Percentiles rank a stretch among this genome's conserved stretches.
phyloP scores from a whole-genome alignment of 2,797 vertebrate genomes.

The Buceros bicornis region DNA sequence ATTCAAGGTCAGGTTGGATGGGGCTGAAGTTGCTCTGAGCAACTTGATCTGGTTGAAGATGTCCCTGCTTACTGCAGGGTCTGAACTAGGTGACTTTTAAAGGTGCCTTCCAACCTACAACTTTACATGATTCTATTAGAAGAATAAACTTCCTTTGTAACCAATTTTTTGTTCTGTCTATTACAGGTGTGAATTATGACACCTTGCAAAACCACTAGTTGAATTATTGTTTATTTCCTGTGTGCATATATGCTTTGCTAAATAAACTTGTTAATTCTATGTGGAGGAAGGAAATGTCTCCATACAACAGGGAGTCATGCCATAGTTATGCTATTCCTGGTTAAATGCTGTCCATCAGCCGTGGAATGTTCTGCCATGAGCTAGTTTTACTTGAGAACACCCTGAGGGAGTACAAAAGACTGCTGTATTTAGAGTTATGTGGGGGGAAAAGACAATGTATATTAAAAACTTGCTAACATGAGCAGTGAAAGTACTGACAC shows the following conservation, averaged over 20 bases:
- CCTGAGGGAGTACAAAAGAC: neutral
- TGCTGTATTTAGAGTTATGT: neutral
- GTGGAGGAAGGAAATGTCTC: neutral
- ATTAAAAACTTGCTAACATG: neutral
- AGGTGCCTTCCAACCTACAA: neutral
- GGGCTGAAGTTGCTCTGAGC: neutral
- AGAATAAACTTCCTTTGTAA: neutral
- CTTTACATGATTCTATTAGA: neutral
- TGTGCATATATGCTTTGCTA: neutral
- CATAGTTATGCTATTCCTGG: neutral
- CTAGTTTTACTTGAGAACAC: neutral
- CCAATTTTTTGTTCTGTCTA: neutral
- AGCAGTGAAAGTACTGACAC: neutral
- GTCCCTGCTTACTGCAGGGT: neutral
- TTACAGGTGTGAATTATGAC: neutral
- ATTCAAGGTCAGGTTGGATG: neutral
- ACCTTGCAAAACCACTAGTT: neutral
- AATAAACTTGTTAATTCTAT: neutral
- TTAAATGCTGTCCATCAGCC: neutral
- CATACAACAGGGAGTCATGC: neutral
- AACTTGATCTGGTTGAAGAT: neutral
- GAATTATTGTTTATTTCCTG: conserved; percentile 3
- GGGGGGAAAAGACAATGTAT: neutral
- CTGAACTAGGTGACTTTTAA: neutral
- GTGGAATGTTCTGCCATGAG: neutral